Evolutionary conservation across 1,140 invertebrate species (phyloP).

Genomic region (Caenorhabditis elegans): WBcel235 BX284605.5:13911001-13911500

Average conservation of each 20-base stretch:
- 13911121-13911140: background rate
- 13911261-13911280: no score
- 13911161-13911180: background rate
- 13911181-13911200: background rate
- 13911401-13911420: no score
- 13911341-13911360: background rate
- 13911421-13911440: no score
- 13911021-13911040: background rate
- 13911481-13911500: background rate
- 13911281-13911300: background rate
- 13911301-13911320: background rate
- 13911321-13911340: background rate
- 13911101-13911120: background rate
- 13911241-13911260: no score
- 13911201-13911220: no score
- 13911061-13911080: background rate
- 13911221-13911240: no score
- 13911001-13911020: background rate
- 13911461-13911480: background rate
- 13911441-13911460: conserved; percentile 7
- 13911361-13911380: background rate
- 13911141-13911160: background rate
- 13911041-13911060: background rate
- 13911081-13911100: background rate
- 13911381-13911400: background rate